phyloP scores from a whole-genome alignment of 2,888 invertebrate species.

The Leptogaster cylindrica region DNA sequence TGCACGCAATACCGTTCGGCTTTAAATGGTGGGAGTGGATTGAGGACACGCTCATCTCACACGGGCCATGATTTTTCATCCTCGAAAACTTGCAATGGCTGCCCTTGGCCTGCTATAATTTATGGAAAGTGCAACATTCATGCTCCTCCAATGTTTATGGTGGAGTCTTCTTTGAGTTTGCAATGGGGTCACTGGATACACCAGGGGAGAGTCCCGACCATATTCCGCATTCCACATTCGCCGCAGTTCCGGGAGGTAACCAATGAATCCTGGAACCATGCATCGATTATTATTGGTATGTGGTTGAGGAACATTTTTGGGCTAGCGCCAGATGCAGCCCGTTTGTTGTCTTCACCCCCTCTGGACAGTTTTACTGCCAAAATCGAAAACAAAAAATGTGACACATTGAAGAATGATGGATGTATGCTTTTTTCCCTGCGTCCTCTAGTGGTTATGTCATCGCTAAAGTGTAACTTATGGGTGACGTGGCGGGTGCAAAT shows the following conservation, averaged over 20 bases:
- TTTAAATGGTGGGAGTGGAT: background rate
- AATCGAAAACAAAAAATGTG: slow-evolving; percentile 38
- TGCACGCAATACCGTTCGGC: background rate
- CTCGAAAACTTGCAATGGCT: slow-evolving; percentile 7
- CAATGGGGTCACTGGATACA: slow-evolving; percentile 23
- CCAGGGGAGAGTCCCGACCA: background rate
- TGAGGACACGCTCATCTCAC: background rate
- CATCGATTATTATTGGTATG: slow-evolving; percentile 34
- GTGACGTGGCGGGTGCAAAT: background rate
- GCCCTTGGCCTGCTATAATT: slow-evolving; percentile 46
- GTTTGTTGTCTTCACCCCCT: background rate
- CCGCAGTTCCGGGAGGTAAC: background rate
- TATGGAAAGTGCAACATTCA: slow-evolving; percentile 44
- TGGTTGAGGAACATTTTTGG: slow-evolving; percentile 33
- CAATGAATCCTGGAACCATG: background rate
- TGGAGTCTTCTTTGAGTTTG: slow-evolving; percentile 20
- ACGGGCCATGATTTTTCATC: slow-evolving; percentile 35
- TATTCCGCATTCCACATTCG: background rate
- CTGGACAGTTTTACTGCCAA: slow-evolving; percentile 20
- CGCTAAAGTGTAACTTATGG: background rate
- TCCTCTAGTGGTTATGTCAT: background rate
- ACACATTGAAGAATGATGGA: slow-evolving; percentile 44
- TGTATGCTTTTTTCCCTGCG: slow-evolving; percentile 29
- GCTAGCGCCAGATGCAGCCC: background rate
- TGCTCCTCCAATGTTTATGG: slow-evolving; percentile 23